Base-by-base conservation (phyloP, 2,888 invertebrate genomes). In the Tetragnatha montana region DNA sequence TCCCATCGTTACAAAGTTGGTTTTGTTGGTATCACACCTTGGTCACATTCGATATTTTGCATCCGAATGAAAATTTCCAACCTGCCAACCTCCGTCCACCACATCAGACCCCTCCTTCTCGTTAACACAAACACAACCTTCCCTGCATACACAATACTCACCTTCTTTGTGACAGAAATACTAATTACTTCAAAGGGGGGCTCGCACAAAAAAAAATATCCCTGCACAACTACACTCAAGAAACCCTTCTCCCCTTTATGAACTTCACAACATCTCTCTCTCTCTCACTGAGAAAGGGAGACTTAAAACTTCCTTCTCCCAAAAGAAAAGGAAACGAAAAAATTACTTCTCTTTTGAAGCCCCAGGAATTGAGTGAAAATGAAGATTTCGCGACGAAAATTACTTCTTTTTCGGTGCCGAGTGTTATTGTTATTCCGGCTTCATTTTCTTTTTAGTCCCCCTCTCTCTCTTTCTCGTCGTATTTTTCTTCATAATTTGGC, bases 401-500 rank as follows among this genome's bases (percentile, higher is more conserved):
- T 85, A 89, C 85, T 73, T 89, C 47, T 87, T 87, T 81, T 60
- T 80, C 35, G 21, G 51, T 22, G 22, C 79, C 8, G 19, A 22
- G 21, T 86, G 73, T 78, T 85, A 81, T 82, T 81, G 60, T 79
- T 73, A 70, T 51, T 35, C 35, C 35, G 35, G 35, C 79, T 69
- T 22, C 50, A 35, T 68, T 7, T 49, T 35, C 47, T 8, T 70
- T 51, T 35, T 35, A 1, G 35, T 4, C 51, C 21, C 35, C 49
- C 68, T 75, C 51, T 75, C 19, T 83, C 17, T 50, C 35, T n/a
- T n/a, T 75, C 50, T 47, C 76, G 79, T 80, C 69, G 60, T 75
- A 75, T 79, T 89, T 89, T 89, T 89, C 85, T 85, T 89, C 89
- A 85, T 85, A 89, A 89, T 89, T 87, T 87, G 87, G 21, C 22